Evolutionary conservation across 2,797 vertebrate genomes (phyloP).

Genomic region (Syngnathus acus): DNA sequence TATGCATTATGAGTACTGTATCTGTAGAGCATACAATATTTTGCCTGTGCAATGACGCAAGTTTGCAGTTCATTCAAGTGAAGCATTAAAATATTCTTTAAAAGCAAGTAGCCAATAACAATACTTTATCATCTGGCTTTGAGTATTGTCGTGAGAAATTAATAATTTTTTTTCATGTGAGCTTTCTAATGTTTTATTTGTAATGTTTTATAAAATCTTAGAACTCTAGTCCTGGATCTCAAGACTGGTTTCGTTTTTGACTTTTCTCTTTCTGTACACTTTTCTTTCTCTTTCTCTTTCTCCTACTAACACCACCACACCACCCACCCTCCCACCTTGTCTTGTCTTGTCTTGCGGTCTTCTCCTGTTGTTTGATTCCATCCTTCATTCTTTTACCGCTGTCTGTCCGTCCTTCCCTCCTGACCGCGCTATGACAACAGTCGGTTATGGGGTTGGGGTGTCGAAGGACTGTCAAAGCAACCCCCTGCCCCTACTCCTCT

Average conservation of each 20-base stretch:
- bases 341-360: slow-evolving; percentile 18
- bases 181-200: neutral
- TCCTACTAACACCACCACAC: slow-evolving; percentile 1
- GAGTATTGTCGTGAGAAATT: neutral
- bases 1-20: neutral
- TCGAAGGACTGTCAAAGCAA: slow-evolving; percentile 90
- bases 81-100: neutral
- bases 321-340: slow-evolving; percentile 21
- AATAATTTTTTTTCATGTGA: neutral
- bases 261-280: slow-evolving; percentile 49
- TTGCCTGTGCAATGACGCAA: neutral
- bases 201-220: neutral
- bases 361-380: slow-evolving; percentile 31
- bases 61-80: neutral
- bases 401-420: slow-evolving; percentile 50
- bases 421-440: slow-evolving; percentile 73
- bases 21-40: neutral
- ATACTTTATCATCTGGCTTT: neutral
- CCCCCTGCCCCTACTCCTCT: slow-evolving; percentile 85
- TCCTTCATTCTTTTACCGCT: slow-evolving; percentile 40
- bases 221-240: slow-evolving; percentile 57
- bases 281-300: slow-evolving; percentile 44
- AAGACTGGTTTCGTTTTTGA: slow-evolving; percentile 67
- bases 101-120: neutral
- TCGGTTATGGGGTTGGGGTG: slow-evolving; percentile 97